Evolutionary conservation across 2,113 vertebrate species (phyloP).

Genomic region (Pangasianodon gigas): DNA sequence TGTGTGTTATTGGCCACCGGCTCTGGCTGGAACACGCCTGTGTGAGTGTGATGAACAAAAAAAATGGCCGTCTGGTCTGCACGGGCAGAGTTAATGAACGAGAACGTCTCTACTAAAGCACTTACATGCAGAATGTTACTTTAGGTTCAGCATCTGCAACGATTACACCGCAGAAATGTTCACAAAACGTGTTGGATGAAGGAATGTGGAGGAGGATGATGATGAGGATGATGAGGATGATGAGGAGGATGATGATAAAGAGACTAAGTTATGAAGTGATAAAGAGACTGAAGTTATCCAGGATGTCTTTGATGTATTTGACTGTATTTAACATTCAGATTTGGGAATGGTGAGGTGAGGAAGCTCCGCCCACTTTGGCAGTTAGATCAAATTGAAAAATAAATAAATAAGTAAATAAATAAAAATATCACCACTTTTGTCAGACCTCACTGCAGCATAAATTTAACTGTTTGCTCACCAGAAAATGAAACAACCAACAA

Average conservation of each 20-base stretch:
- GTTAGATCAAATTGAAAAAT: background rate
- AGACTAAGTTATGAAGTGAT: too few relatives aligned
- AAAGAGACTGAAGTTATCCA: background rate
- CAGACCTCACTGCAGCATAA: background rate
- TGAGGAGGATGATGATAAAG: background rate
- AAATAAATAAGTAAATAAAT: too few relatives aligned
- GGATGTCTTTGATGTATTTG: too few relatives aligned
- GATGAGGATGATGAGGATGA: background rate
- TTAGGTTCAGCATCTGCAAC: conserved; percentile 8
- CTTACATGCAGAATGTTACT: background rate
- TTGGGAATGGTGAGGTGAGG: background rate
- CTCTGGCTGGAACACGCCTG: background rate
- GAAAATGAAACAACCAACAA: background rate
- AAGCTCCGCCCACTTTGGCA: background rate
- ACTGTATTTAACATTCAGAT: too few relatives aligned
- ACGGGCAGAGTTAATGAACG: conserved; percentile 26
- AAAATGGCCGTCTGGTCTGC: background rate
- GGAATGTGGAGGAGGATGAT: background rate
- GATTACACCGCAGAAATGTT: conserved; percentile 12
- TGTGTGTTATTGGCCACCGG: conserved; percentile 26
- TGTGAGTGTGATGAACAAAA: conserved; percentile 8
- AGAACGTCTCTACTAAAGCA: background rate
- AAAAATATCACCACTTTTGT: too few relatives aligned
- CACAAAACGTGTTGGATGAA: background rate
- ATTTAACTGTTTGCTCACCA: background rate